Evolutionary conservation across 2,888 invertebrate genomes (phyloP), one percentile per base, ranked within the genome.

Genomic region (Xylota sylvarum): DNA sequence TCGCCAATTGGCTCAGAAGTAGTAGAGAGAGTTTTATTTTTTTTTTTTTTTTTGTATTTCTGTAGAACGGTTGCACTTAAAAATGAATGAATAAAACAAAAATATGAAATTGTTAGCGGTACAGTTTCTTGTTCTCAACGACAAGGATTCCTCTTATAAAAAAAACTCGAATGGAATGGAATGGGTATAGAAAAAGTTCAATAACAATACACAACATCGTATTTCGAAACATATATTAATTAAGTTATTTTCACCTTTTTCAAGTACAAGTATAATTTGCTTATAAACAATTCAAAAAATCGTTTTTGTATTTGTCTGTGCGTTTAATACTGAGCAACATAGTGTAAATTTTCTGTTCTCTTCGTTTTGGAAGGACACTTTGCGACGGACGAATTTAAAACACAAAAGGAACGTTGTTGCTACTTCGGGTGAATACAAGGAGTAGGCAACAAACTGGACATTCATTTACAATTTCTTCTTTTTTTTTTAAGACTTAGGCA

Each of bases 241-340:
- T 84, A 85, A 81, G 85, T 85, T 85, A 85, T 80, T 81, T 76
- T 72, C 76, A 69, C 74, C 70, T 58, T 35, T 52, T 84, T 43
- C 52, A 64, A 76, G 65, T 70, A 65, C 64, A 72, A 73, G 65
- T 73, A 80, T 70, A 76, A 72, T 46, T 69, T 55, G 70, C 79
- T 46, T 64, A 27, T 72, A 77, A 77, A 81, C 72, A 81, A 77
- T 60, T 80, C 50, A 30, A 85, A 80, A 64, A 37, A 64, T 62
- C 60, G 17, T 37, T 40, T 40, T 70, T n/a, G n/a, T 27, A 12
- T 23, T 32, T 76, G 19, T 70, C 55, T 70, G 70, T 76, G 80
- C 80, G 55, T 72, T 74, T 86, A 86, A 86, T 86, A 86, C 86
- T 86, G 86, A 73, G 73, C 82, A 86, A 82, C 82, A 69, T 56